Evolutionary conservation across 2,113 vertebrate genomes (phyloP), one percentile per base, ranked within the genome.

Genomic region (Chaetodon trifascialis): DNA sequence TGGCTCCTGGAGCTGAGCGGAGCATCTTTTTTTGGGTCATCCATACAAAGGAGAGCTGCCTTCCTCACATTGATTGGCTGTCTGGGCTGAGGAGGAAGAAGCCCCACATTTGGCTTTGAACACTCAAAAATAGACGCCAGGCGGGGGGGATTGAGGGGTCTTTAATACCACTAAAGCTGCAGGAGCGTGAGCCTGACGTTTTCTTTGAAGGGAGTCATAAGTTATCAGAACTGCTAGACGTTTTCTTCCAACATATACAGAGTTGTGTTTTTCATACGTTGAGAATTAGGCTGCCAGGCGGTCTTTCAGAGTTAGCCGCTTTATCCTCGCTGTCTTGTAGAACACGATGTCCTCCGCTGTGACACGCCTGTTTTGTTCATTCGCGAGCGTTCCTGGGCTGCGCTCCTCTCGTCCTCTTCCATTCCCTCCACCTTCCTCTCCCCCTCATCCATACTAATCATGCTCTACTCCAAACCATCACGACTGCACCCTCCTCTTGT

Each of bases 361-460:
- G 60, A 58, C 87, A 63, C 70, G 80, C 76, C 64, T 83, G 85
- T 74, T 85, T 69, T 70, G 59, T 85, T 70, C 23, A 4, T 46
- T 44, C 7, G 21, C 30, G 12, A 69, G 46, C 42, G 6, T 36
- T 34, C 58, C 36, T 58, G 44, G 30, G 71, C 79, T 46, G 64
- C 72, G 15, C 74, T 9, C 73, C 72, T 79, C 69, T 40, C 65
- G 23, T 60, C 55, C 54, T 16, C 56, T 54, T 56, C 71, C 73
- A 19, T 82, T 79, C 70, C 17, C 69, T 64, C 73, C 60, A 15
- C 86, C 76, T 58, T 78, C 78, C 79, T 84, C 75, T 88, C 60
- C 78, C 86, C 68, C 78, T 86, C 85, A 66, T 86, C 90, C 88
- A 91, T 89, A 70, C 90, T 87, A 91, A 92, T 92, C 89, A 79